Evolutionary conservation across 2,113 vertebrate genomes (phyloP), one percentile per base, ranked within the genome.

Genomic region (Petrocephalus zakoni): DNA sequence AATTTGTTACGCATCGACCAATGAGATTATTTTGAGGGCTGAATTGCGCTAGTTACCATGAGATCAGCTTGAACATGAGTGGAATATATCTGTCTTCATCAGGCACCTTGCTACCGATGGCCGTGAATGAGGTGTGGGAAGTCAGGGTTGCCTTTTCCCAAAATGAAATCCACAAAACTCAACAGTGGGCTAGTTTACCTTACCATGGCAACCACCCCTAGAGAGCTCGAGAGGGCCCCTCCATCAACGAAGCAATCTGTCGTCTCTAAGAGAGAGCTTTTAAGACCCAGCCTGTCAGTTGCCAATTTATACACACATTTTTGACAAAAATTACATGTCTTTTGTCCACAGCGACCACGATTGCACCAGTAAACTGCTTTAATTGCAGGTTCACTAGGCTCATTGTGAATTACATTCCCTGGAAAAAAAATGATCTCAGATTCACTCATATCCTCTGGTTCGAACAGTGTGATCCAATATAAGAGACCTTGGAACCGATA

Each of bases 321-420:
- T 72, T 84, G 34, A 78, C 72, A 78, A 78, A 78, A 84, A 49
- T 87, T 87, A 61, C 51, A 17, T 8, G 46, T 64, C 56, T 37
- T 46, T 47, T 58, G 25, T 17, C 51, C 47, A 64, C 49, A 15
- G 52, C 34, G 75, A 53, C 49, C 22, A 53, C 13, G 64, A 88
- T 55, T 53, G 64, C 68, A n/a, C 11, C 25, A 53, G 87, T 46
- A 53, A 37, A 51, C 68, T 29, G 21, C 49, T 47, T 88, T 88
- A 88, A 88, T 87, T 68, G 42, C 42, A n/a, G n/a, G 29, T 29
- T 86, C 52, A 58, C 51, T 86, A 37, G 85, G 61, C 61, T 68
- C 34, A 22, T 58, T 72, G 86, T 46, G 15, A 87, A 87, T 87
- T 87, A 51, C 10, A 68, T 51, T 87, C 42, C 86, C 37, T 51